These are phyloP conservation scores for Columba guinea DNA, from an alignment of 2,797 vertebrate genomes.

Conservation along the genomic window DNA sequence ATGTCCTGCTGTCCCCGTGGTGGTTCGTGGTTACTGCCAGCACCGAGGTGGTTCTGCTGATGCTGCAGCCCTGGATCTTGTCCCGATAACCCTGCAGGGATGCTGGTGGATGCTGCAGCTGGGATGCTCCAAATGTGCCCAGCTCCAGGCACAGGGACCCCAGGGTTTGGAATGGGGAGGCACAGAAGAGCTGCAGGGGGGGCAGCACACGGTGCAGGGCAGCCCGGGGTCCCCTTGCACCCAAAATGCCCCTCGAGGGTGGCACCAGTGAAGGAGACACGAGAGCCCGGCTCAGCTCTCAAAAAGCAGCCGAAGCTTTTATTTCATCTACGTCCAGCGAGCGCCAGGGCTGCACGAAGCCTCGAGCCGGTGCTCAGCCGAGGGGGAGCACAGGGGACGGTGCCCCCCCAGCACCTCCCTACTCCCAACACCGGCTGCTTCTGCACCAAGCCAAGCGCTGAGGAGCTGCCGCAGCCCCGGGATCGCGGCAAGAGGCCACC, in stretches of 20 bases:
- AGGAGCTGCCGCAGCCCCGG: neutral
- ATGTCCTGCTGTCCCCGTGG: rapidly evolving
- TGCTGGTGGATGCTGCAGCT: rapidly evolving
- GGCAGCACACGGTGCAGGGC: neutral
- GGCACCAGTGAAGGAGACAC: neutral
- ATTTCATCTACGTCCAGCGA: constrained; percentile 26
- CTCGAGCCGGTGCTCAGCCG: neutral
- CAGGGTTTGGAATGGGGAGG: too few species aligned
- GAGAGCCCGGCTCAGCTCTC: constrained; percentile 20
- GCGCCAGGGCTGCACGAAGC: neutral
- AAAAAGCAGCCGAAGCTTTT: constrained; percentile 56
- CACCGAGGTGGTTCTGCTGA: neutral
- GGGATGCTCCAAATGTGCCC: neutral
- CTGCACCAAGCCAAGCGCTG: neutral
- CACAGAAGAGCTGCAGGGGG: too few species aligned
- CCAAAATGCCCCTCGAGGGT: neutral
- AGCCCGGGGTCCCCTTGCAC: neutral
- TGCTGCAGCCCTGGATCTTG: neutral
- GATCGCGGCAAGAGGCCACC: rapidly evolving
- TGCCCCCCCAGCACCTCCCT: neutral
- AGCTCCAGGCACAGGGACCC: too few species aligned
- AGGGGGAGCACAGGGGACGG: rapidly evolving
- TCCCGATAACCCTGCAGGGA: neutral
- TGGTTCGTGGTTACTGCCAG: neutral
- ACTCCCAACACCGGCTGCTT: neutral